These are phyloP conservation scores for Onthophagus sagittarius DNA, from an alignment of 2,888 invertebrate genomes.

Conservation along the genomic window DNA sequence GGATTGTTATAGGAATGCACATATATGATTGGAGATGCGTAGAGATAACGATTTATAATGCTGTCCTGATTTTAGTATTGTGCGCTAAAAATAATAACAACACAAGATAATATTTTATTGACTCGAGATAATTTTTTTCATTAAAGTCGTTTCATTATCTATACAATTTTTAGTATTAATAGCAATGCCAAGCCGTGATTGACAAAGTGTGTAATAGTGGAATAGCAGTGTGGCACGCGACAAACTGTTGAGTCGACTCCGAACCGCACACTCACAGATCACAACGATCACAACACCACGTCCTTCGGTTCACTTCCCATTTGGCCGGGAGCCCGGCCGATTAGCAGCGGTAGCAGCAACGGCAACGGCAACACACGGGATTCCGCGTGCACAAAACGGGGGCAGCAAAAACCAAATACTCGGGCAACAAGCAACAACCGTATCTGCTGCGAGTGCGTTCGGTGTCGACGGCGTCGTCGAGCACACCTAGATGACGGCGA, in stretches of 20 bases:
- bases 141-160: too few species aligned
- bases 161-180: too few species aligned
- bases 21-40: too few species aligned
- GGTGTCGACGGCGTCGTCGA: not conserved
- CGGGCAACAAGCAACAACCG: not conserved
- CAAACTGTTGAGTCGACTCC: not conserved
- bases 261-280: not conserved
- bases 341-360: not conserved
- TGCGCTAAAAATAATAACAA: too few species aligned
- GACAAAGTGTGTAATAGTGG: not conserved
- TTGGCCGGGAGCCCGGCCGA: not conserved
- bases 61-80: too few species aligned
- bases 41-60: too few species aligned
- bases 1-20: too few species aligned
- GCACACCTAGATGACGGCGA: conserved; percentile 30
- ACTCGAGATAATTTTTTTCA: too few species aligned
- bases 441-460: conserved; percentile 4
- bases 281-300: not conserved
- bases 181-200: too few species aligned
- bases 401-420: not conserved
- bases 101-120: too few species aligned
- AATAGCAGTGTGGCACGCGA: not conserved
- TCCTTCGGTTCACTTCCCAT: not conserved
- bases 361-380: not conserved
- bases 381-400: not conserved